Conservation (phyloP, 2,113 vertebrate species). For the Scatophagus argus region DNA sequence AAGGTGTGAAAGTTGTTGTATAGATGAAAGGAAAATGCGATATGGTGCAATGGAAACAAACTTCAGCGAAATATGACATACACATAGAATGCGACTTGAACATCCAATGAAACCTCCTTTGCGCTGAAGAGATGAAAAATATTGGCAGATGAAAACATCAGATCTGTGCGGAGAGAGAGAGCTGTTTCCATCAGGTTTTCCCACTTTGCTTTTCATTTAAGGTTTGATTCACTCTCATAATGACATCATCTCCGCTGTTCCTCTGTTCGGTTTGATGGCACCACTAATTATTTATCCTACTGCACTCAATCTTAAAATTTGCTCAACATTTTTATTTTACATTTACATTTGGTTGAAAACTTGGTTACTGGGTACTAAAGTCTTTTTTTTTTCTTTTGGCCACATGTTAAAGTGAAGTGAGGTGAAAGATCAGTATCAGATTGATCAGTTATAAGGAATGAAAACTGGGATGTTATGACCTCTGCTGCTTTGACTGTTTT, state of each 20-base stretch:
- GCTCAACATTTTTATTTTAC: neutral
- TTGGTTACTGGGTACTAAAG: neutral
- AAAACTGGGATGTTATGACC: neutral
- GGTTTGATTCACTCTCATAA: neutral
- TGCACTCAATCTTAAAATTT: neutral
- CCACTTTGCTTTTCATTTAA: neutral
- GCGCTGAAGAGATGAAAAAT: neutral
- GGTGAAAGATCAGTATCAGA: neutral
- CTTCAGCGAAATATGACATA: no score
- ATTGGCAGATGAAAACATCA: neutral
- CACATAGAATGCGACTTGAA: no score
- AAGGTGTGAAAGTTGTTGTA: no score
- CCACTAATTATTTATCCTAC: neutral
- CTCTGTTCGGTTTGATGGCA: no score
- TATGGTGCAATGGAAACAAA: neutral
- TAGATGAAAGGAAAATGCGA: neutral
- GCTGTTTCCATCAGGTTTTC: no score
- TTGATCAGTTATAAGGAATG: neutral
- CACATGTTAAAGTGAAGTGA: neutral
- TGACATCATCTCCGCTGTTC: neutral
- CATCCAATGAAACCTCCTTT: neutral
- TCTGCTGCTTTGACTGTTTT: constrained; percentile 1
- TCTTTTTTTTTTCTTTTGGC: neutral
- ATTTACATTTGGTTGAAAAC: neutral
- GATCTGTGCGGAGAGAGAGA: neutral